Evolutionary conservation across 1,140 invertebrate genomes (phyloP).

Genomic region (Lucilia cuprina): DNA sequence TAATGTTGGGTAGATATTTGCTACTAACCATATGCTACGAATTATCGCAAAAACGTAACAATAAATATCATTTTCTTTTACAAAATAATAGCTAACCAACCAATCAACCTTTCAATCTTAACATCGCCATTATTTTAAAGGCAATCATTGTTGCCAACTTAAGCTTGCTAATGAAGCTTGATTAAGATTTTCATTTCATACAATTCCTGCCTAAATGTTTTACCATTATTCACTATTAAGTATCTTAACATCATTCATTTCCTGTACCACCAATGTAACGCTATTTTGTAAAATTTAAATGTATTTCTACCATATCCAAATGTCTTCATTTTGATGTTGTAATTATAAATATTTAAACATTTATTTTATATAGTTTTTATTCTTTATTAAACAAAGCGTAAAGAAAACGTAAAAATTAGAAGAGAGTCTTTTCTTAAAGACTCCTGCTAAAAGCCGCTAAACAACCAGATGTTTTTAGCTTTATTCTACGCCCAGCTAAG

Average conservation of each 20-base stretch:
- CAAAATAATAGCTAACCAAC: conserved; percentile 1
- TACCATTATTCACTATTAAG: neutral
- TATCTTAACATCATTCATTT: neutral
- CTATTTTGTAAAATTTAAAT: conserved; percentile 16
- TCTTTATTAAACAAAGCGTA: neutral
- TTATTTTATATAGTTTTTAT: neutral
- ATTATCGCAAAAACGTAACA: conserved; percentile 50
- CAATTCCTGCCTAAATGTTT: neutral
- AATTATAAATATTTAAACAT: neutral
- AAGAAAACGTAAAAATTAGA: neutral
- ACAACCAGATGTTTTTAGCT: neutral
- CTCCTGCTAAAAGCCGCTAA: neutral
- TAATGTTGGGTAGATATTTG: conserved; percentile 57
- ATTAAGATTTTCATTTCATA: neutral
- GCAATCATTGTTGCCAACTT: neutral
- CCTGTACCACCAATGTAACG: neutral
- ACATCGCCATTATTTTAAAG: neutral
- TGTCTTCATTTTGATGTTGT: neutral
- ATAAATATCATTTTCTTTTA: conserved; percentile 20
- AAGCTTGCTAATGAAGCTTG: too few species aligned
- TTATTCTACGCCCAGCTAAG: neutral
- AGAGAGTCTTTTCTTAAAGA: neutral
- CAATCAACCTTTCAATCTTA: neutral
- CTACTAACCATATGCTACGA: conserved; percentile 61
- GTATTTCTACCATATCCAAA: conserved; percentile 4